Evolutionary conservation across 2,113 vertebrate species (phyloP).

Genomic region (Willisornis vidua): DNA sequence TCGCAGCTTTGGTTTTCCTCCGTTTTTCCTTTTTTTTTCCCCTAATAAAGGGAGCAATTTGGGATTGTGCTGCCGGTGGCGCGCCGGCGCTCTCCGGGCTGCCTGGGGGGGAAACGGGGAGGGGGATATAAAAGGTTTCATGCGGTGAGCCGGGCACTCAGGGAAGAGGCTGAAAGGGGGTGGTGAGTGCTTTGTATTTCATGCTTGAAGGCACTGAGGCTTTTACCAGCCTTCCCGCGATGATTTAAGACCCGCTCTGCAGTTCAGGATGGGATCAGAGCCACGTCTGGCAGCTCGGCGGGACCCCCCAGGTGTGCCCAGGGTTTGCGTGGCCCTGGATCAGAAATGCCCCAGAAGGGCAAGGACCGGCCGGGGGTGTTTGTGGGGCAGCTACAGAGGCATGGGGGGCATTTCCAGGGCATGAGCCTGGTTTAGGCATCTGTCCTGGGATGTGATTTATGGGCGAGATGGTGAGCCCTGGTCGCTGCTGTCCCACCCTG

Average conservation of each 20-base stretch:
- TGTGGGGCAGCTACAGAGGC: neutral
- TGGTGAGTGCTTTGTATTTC: conserved; percentile 65
- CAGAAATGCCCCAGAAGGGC: neutral
- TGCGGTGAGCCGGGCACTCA: conserved; percentile 48
- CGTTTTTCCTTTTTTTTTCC: neutral
- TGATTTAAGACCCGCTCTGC: conserved; percentile 37
- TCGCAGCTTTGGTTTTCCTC: neutral
- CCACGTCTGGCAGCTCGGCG: accelerated
- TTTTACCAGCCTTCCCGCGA: conserved; percentile 42
- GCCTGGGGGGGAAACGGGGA: neutral
- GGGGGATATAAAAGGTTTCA: conserved; percentile 60
- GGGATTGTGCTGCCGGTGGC: neutral
- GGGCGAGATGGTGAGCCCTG: neutral
- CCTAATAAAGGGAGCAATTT: conserved; percentile 16
- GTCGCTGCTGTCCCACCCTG: neutral
- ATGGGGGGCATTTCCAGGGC: neutral
- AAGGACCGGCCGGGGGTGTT: neutral
- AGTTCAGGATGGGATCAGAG: neutral
- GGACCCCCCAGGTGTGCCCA: neutral
- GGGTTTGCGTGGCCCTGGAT: neutral
- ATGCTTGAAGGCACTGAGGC: conserved; percentile 61
- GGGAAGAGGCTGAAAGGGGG: conserved; percentile 57
- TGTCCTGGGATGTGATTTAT: neutral
- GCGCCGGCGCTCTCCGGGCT: neutral
- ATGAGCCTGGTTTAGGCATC: accelerated